Conservation (phyloP, 2,113 vertebrate species). For the Cynoglossus semilaevis region DNA sequence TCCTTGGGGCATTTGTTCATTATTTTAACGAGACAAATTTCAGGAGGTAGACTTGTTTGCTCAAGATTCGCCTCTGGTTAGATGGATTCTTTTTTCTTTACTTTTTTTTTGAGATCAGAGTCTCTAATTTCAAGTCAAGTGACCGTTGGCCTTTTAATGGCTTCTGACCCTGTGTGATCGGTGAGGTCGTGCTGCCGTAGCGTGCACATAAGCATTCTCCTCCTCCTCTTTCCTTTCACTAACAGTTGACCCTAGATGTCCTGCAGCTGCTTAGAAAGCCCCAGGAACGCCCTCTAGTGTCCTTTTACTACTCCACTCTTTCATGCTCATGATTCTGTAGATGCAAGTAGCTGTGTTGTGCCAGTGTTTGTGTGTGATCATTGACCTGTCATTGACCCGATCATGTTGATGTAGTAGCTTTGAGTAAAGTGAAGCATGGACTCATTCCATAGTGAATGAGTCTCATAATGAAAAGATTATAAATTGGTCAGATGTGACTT, state of each 20-base stretch:
- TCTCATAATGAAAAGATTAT: not conserved
- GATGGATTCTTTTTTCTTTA: too few species aligned
- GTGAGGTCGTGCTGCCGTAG: slow-evolving; percentile 56
- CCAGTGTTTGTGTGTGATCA: slow-evolving; percentile 45
- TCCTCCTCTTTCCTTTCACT: slow-evolving; percentile 33
- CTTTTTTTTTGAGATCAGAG: too few species aligned
- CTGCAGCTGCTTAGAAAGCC: slow-evolving; percentile 48
- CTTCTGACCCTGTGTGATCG: slow-evolving; percentile 48
- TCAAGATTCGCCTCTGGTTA: too few species aligned
- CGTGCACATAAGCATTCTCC: slow-evolving; percentile 33
- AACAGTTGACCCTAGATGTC: slow-evolving; percentile 65
- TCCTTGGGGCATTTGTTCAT: slow-evolving; percentile 17
- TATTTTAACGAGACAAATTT: slow-evolving; percentile 19
- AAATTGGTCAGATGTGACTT: slow-evolving; percentile 35
- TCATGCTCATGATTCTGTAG: slow-evolving; percentile 42
- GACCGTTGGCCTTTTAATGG: slow-evolving; percentile 5
- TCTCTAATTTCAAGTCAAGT: slow-evolving; percentile 9
- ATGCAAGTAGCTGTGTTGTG: slow-evolving; percentile 32
- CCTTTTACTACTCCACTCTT: slow-evolving; percentile 28
- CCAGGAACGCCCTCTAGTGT: slow-evolving; percentile 54
- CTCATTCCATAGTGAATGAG: slow-evolving; percentile 7
- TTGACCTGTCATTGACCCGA: slow-evolving; percentile 17
- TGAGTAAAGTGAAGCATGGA: not conserved
- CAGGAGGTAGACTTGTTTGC: too few species aligned
- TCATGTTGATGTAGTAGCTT: slow-evolving; percentile 19